Conservation (phyloP, 1,140 invertebrate genomes). For the Plutomurus gul region DNA sequence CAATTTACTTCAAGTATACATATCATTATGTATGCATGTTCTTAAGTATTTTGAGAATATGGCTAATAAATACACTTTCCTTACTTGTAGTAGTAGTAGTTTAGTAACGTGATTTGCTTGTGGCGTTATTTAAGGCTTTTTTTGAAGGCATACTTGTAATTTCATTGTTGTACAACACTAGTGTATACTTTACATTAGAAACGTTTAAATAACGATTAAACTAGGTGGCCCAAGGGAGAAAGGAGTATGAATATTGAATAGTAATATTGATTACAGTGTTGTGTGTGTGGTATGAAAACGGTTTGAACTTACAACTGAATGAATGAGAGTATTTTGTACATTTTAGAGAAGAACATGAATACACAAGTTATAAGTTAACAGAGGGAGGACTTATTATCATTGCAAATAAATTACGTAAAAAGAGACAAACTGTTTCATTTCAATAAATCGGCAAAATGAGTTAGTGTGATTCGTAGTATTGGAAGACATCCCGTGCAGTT, state of each 20-base stretch:
- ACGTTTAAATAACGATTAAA: background rate
- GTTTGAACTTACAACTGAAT: background rate
- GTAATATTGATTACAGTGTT: background rate
- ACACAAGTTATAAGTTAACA: background rate
- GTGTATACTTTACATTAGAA: background rate
- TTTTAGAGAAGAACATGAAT: slow-evolving; percentile 5
- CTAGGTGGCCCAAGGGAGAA: background rate
- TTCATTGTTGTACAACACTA: background rate
- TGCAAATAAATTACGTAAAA: background rate
- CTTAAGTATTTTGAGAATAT: no score
- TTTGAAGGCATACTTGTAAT: slow-evolving; percentile 16
- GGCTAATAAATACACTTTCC: no score
- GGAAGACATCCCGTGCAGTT: background rate
- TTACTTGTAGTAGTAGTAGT: no score
- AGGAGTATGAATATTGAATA: background rate
- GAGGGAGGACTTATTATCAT: no score
- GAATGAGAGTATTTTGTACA: slow-evolving; percentile 6
- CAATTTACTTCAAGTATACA: no score
- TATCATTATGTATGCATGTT: no score
- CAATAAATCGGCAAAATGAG: background rate
- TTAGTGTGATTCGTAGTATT: background rate
- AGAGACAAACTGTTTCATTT: background rate
- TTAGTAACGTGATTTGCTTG: background rate
- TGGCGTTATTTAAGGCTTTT: slow-evolving; percentile 17
- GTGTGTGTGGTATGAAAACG: background rate